Conservation (phyloP, 1,140 invertebrate genomes). For the Pollicipes pollicipes region DNA sequence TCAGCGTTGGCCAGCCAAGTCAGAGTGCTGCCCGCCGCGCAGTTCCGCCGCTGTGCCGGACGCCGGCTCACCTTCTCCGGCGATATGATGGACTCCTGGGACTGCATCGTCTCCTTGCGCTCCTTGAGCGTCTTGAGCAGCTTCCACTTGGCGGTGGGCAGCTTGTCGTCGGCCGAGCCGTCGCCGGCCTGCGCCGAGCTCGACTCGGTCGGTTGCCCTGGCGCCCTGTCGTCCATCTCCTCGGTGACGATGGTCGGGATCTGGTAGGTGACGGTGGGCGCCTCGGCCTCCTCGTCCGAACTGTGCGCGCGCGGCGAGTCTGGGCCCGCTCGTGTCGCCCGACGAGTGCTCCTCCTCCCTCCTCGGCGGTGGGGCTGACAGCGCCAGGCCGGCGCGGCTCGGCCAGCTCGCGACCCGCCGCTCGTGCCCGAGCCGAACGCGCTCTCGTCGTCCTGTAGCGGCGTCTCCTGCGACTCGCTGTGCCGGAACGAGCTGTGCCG, state of each 20-base stretch:
- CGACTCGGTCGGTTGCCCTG: no score
- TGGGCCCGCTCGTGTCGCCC: constrained; percentile 65
- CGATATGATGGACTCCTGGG: constrained; percentile 13
- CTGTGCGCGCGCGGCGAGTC: constrained; percentile 56
- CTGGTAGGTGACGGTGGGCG: no score
- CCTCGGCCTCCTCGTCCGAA: constrained; percentile 45
- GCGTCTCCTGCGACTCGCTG: constrained; percentile 17
- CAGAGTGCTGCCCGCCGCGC: no score
- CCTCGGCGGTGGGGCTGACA: constrained; percentile 9
- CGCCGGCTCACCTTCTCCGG: background rate
- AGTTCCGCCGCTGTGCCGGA: no score
- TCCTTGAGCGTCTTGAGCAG: constrained; percentile 71
- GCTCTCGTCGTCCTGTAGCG: constrained; percentile 7
- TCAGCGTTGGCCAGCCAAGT: no score
- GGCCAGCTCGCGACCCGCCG: constrained; percentile 9
- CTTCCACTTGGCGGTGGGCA: constrained; percentile 55
- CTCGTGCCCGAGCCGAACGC: constrained; percentile 6
- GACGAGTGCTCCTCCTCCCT: constrained; percentile 39
- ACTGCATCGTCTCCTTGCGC: constrained; percentile 55
- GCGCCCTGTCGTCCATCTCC: background rate
- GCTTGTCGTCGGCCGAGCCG: no score
- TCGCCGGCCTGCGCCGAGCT: no score
- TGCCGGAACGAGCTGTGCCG: constrained; percentile 18
- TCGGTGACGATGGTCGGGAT: background rate
- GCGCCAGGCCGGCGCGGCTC: constrained; percentile 9